Evolutionary conservation across 1,140 invertebrate species (phyloP).

Genomic region (Sinella curviseta): DNA sequence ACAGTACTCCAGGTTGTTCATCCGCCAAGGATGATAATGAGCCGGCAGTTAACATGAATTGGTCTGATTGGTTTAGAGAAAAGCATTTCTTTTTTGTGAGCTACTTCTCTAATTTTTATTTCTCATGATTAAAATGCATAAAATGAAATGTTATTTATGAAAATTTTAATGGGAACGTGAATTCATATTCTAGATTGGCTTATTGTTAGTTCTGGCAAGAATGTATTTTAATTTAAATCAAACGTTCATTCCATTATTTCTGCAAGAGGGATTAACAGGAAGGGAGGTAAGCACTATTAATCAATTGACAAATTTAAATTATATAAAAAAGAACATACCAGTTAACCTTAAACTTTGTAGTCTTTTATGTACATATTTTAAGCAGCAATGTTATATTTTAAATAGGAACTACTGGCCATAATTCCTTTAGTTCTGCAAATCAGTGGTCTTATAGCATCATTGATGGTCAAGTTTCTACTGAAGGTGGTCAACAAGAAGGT

Average conservation of each 20-base stretch:
- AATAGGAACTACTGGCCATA: not conserved
- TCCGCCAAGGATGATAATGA: not conserved
- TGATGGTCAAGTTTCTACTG: not conserved
- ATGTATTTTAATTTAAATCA: constrained; percentile 26
- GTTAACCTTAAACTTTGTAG: not conserved
- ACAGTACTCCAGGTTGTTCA: not conserved
- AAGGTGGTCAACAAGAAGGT: constrained; percentile 1
- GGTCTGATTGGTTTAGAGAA: constrained; percentile 26
- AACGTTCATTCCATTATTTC: constrained; percentile 30
- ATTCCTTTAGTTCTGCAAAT: constrained; percentile 16
- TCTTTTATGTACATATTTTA: not conserved
- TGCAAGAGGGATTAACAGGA: constrained; percentile 24
- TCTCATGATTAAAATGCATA: no score
- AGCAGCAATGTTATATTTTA: not conserved
- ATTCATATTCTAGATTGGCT: constrained; percentile 1
- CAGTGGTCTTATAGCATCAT: constrained; percentile 18
- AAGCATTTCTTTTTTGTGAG: constrained; percentile 20
- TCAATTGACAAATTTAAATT: no score
- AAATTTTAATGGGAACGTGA: no score
- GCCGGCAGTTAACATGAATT: constrained; percentile 9
- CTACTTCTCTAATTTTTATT: no score
- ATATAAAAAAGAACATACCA: no score
- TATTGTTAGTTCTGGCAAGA: constrained; percentile 33
- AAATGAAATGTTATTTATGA: no score
- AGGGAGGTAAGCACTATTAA: no score